Percentiles rank a stretch among this genome's conserved stretches.
These are phyloP conservation scores for Orius insidiosus DNA, from an alignment of 1,140 invertebrate genomes.

Conservation along the genomic window DNA sequence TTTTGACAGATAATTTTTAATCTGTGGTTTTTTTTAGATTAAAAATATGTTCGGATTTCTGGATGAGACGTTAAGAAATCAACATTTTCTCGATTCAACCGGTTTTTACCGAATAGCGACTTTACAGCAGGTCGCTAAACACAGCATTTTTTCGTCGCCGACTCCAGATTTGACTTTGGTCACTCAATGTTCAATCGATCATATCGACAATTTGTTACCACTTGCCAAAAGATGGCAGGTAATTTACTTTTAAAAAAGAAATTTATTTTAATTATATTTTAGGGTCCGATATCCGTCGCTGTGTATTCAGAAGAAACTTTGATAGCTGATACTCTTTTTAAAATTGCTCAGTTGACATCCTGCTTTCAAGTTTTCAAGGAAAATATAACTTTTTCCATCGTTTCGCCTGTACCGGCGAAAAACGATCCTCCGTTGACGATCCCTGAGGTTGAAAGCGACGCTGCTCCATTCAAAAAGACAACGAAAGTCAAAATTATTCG, in stretches of 20 bases:
- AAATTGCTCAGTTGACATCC: constrained; percentile 27
- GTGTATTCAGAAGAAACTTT: constrained; percentile 31
- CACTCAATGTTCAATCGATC: constrained; percentile 30
- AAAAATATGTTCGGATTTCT: constrained; percentile 19
- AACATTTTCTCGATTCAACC: constrained; percentile 28
- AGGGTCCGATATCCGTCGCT: constrained; percentile 34
- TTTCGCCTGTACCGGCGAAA: constrained; percentile 23
- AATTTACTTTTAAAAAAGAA: not conserved
- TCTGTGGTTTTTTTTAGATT: constrained; percentile 19
- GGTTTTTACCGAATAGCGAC: constrained; percentile 28
- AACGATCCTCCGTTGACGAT: constrained; percentile 17
- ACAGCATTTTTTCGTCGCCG: constrained; percentile 14
- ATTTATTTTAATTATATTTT: constrained; percentile 1
- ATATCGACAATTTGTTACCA: constrained; percentile 25
- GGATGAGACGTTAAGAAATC: constrained; percentile 22
- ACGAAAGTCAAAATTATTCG: constrained; percentile 18
- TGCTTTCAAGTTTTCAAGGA: constrained; percentile 28
- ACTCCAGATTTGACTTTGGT: constrained; percentile 27
- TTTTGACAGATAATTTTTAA: too few species aligned
- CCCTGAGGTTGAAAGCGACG: constrained; percentile 8
- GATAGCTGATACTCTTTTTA: constrained; percentile 25
- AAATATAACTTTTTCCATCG: constrained; percentile 33
- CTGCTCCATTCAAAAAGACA: not conserved
- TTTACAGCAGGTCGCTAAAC: constrained; percentile 20
- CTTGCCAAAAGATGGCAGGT: constrained; percentile 25